phyloP scores from a whole-genome alignment of 2,113 vertebrate genomes.

The Bubo blakistoni region DNA sequence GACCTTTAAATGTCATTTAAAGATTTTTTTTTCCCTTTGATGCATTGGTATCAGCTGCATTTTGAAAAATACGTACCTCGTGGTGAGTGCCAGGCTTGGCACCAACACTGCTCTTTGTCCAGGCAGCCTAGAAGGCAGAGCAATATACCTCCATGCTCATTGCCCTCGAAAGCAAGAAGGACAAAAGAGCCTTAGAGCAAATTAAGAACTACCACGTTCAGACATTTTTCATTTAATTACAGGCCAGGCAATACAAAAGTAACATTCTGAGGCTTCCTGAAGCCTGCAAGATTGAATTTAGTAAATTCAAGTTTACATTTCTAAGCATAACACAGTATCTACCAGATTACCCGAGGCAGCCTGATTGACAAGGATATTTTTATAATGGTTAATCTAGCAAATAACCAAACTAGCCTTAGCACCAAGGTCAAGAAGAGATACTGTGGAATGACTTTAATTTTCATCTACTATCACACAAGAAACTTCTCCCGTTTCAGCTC shows the following conservation, averaged over 20 bases:
- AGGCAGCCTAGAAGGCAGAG: not conserved
- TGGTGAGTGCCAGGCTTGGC: not conserved
- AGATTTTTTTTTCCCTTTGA: not conserved
- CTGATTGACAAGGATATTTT: constrained; percentile 23
- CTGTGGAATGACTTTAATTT: not conserved
- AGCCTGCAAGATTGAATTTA: not conserved
- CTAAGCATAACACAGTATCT: not conserved
- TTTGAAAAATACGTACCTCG: not conserved
- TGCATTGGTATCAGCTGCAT: not conserved
- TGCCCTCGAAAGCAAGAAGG: not conserved
- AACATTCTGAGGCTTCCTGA: not conserved
- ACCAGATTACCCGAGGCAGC: constrained; percentile 1
- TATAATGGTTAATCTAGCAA: not conserved
- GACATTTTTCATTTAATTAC: not conserved
- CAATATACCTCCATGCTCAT: not conserved
- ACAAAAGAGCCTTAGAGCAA: not conserved
- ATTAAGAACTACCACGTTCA: not conserved
- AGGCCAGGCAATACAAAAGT: not conserved
- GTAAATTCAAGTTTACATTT: constrained; percentile 8
- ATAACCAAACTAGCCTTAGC: not conserved
- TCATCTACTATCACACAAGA: not conserved
- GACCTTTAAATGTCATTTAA: not conserved
- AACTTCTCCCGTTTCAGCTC: not conserved
- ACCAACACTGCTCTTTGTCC: not conserved
- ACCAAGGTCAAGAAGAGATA: not conserved